Conservation (phyloP, 2,888 invertebrate genomes). For the Anaspis maculata region DNA sequence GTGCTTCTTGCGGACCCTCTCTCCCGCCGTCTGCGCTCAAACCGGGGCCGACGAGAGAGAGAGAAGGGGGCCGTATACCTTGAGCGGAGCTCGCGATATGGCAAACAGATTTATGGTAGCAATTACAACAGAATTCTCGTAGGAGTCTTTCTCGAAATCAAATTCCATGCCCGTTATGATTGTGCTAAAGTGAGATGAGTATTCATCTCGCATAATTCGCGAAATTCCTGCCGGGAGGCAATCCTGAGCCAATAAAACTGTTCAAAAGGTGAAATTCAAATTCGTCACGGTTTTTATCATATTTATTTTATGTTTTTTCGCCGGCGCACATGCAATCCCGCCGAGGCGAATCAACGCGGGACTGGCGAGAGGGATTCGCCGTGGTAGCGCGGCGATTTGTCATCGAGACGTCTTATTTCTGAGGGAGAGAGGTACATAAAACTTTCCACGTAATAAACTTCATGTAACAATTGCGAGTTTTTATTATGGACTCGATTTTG, state of each 20-base stretch:
- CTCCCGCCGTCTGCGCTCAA: constrained; percentile 7
- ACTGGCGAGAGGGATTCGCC: constrained; percentile 11
- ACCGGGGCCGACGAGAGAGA: constrained; percentile 19
- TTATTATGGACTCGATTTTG: too few relatives aligned
- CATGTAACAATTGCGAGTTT: too few relatives aligned
- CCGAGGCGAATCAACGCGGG: too few relatives aligned
- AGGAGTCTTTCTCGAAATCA: constrained; percentile 20
- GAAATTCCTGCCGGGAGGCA: constrained; percentile 10
- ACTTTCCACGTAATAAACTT: constrained; percentile 10
- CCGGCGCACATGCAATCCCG: too few relatives aligned
- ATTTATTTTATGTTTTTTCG: too few relatives aligned
- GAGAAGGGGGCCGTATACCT: too few relatives aligned
- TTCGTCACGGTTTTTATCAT: constrained; percentile 16
- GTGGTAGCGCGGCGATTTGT: constrained; percentile 14
- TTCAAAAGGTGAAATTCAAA: constrained; percentile 14
- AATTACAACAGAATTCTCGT: constrained; percentile 22
- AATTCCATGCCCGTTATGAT: constrained; percentile 16
- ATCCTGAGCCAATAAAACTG: constrained; percentile 17
- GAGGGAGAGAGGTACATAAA: constrained; percentile 11
- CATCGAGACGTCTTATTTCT: constrained; percentile 16
- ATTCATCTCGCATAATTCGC: constrained; percentile 15
- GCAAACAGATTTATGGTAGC: constrained; percentile 23
- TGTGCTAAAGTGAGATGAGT: constrained; percentile 16
- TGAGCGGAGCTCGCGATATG: constrained; percentile 23
- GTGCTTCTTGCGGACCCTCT: constrained; percentile 14